phyloP scores from a whole-genome alignment of 2,888 invertebrate species.

The Phalera bucephala region DNA sequence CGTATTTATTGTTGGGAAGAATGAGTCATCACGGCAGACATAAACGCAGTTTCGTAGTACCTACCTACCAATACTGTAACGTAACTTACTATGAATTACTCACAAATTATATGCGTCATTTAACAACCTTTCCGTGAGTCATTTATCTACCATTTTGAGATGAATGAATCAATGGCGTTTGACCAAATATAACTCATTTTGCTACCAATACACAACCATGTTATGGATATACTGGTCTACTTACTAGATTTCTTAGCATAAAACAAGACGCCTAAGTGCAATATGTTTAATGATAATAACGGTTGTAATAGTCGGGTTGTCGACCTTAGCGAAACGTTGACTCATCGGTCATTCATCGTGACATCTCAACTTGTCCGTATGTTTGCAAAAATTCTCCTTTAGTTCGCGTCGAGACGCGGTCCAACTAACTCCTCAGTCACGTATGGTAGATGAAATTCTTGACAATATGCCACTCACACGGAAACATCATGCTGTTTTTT shows the following conservation, averaged over 20 bases:
- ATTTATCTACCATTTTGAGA: slow-evolving; percentile 39
- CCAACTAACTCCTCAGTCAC: slow-evolving; percentile 41
- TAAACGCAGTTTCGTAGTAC: slow-evolving; percentile 35
- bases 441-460: slow-evolving; percentile 41
- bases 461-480: slow-evolving; percentile 31
- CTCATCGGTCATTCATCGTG: slow-evolving; percentile 50
- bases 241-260: slow-evolving; percentile 4
- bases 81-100: slow-evolving; percentile 47
- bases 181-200: background rate
- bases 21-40: slow-evolving; percentile 48
- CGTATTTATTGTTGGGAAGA: slow-evolving; percentile 23
- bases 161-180: slow-evolving; percentile 44
- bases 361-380: slow-evolving; percentile 43
- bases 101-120: slow-evolving; percentile 57
- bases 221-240: no score
- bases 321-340: slow-evolving; percentile 62
- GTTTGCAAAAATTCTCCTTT: slow-evolving; percentile 27
- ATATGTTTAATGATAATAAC: slow-evolving; percentile 31
- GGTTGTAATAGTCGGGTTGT: slow-evolving; percentile 62
- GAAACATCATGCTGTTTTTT: slow-evolving; percentile 32
- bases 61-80: slow-evolving; percentile 15
- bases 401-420: slow-evolving; percentile 20
- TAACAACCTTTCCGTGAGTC: slow-evolving; percentile 51
- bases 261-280: slow-evolving; percentile 36
- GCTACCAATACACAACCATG: no score